phyloP scores from a whole-genome alignment of 2,113 vertebrate species.

The Lota lota region DNA sequence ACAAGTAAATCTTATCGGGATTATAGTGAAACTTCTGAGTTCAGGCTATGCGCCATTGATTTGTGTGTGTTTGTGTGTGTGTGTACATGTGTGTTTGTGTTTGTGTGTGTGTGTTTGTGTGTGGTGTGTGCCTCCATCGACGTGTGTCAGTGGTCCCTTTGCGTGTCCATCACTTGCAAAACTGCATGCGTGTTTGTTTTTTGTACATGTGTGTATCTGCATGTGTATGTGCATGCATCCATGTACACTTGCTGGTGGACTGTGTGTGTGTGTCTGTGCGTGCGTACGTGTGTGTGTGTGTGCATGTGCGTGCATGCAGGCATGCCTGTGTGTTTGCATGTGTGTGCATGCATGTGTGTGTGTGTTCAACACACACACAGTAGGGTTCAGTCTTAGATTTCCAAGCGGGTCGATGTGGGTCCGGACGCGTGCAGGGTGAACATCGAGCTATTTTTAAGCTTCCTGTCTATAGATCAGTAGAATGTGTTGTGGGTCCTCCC shows the following conservation, averaged over 20 bases:
- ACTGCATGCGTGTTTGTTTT: neutral
- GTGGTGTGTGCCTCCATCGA: neutral
- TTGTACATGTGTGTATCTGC: neutral
- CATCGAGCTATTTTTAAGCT: too few relatives aligned
- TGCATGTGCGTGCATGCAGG: neutral
- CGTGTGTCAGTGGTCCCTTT: neutral
- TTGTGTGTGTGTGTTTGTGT: slow-evolving; percentile 17
- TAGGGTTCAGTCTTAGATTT: too few relatives aligned
- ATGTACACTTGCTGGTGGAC: neutral
- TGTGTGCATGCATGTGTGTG: too few relatives aligned
- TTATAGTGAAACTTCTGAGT: slow-evolving; percentile 48
- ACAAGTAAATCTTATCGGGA: slow-evolving; percentile 14
- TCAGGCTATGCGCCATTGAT: slow-evolving; percentile 14
- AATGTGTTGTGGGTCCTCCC: too few relatives aligned
- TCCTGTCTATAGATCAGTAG: too few relatives aligned
- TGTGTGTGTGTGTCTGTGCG: too few relatives aligned
- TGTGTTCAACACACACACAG: too few relatives aligned
- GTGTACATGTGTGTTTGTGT: slow-evolving; percentile 2
- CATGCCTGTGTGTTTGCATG: too few relatives aligned
- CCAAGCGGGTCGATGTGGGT: too few relatives aligned
- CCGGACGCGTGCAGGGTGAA: too few relatives aligned
- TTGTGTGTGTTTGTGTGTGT: neutral
- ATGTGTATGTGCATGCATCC: neutral
- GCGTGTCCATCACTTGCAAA: neutral
- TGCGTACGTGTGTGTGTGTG: neutral